Conservation (phyloP, 2,113 vertebrate species). For the Danionella cerebrum region DNA sequence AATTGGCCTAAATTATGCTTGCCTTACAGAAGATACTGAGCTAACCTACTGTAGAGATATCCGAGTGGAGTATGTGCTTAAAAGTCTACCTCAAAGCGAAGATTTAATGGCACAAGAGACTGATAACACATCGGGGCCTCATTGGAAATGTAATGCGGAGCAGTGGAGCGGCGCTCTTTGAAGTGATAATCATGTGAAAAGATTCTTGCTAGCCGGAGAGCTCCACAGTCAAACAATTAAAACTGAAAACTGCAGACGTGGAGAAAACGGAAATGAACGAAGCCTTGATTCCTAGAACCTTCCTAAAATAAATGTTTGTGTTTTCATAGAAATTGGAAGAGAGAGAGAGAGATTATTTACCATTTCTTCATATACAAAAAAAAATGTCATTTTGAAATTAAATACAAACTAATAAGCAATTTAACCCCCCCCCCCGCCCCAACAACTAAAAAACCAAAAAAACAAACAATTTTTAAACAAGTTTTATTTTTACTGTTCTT, state of each 20-base stretch:
- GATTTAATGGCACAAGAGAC: not conserved
- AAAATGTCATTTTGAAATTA: no score
- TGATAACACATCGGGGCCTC: not conserved
- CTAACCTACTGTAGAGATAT: conserved; percentile 5
- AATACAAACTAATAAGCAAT: no score
- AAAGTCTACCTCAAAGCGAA: not conserved
- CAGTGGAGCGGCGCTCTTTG: conserved; percentile 25
- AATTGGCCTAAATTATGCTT: conserved; percentile 34
- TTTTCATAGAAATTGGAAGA: not conserved
- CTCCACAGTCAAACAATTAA: conserved; percentile 22
- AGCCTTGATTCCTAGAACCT: not conserved
- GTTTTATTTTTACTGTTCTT: no score
- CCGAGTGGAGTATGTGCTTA: not conserved
- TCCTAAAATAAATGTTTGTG: not conserved
- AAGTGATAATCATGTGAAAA: conserved; percentile 36
- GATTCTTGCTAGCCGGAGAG: conserved; percentile 16
- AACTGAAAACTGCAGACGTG: not conserved
- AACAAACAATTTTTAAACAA: no score
- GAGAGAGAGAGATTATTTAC: not conserved
- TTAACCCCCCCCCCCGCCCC: no score
- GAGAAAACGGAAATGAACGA: not conserved
- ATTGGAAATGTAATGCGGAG: conserved; percentile 16
- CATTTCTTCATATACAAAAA: no score
- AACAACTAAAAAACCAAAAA: no score
- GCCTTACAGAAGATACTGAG: conserved; percentile 2